Evolutionary conservation across 2,888 invertebrate species (phyloP).

Genomic region (Esperia sulphurella): DNA sequence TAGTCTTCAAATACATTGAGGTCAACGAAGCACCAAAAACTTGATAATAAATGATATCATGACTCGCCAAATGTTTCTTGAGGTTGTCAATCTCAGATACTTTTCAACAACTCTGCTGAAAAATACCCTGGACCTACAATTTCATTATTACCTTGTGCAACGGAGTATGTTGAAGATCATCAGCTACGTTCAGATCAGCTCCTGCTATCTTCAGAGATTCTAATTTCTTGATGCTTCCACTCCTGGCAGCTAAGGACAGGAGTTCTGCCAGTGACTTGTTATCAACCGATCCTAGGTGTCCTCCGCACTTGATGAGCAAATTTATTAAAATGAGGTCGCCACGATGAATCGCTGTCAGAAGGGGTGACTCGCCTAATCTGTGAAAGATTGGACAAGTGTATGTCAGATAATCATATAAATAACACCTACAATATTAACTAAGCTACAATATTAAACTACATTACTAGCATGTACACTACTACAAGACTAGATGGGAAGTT

Average conservation of each 20-base stretch:
- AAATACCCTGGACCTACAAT: too few species aligned
- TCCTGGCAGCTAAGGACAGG: conserved; percentile 82
- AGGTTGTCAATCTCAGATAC: too few species aligned
- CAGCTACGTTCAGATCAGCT: conserved; percentile 80
- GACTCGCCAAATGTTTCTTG: too few species aligned
- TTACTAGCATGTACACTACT: too few species aligned
- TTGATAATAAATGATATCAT: too few species aligned
- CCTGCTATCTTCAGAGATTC: conserved; percentile 83
- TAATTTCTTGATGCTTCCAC: conserved; percentile 78
- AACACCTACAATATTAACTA: too few species aligned
- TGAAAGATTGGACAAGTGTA: not conserved
- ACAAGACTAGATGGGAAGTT: too few species aligned
- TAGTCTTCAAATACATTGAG: too few species aligned
- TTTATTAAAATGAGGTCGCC: conserved; percentile 83
- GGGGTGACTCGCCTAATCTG: conserved; percentile 83
- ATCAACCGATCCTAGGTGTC: conserved; percentile 82
- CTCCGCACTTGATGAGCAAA: conserved; percentile 85
- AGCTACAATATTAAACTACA: too few species aligned
- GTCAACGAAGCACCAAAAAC: too few species aligned
- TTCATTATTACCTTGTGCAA: conserved; percentile 79
- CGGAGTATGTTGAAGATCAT: conserved; percentile 82
- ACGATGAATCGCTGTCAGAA: conserved; percentile 83
- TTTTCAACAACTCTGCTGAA: too few species aligned
- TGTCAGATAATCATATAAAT: not conserved
- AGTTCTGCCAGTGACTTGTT: conserved; percentile 81